These are phyloP conservation scores for Falco cherrug DNA, from an alignment of 2,797 vertebrate genomes.

Conservation along the genomic window DNA sequence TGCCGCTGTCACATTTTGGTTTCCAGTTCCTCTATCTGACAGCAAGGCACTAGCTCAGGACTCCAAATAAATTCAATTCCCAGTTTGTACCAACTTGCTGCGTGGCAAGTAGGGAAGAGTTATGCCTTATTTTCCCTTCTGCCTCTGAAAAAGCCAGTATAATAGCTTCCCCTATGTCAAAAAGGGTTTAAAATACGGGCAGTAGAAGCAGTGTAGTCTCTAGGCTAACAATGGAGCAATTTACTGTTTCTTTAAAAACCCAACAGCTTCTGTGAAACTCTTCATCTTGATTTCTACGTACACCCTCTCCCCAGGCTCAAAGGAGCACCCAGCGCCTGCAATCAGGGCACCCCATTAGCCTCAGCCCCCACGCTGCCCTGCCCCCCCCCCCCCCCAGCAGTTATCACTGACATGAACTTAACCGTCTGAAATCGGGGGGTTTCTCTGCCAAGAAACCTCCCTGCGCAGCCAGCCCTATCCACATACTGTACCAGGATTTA, in stretches of 20 bases:
- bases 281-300: not conserved
- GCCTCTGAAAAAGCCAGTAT: not conserved
- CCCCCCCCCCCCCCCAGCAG: not conserved
- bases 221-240: not conserved
- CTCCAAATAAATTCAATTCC: not conserved
- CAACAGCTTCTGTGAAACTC: not conserved
- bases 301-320: not conserved
- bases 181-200: not conserved
- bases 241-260: not conserved
- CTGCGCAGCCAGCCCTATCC: not conserved
- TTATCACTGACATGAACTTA: not conserved
- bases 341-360: not conserved
- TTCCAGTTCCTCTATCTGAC: not conserved
- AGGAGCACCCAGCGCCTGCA: not conserved
- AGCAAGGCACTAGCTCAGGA: not conserved
- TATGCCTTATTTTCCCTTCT: not conserved
- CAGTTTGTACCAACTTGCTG: not conserved
- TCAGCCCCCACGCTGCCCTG: not conserved
- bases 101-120: not conserved
- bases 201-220: not conserved
- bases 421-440: not conserved
- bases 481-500: not conserved
- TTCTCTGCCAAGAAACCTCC: not conserved
- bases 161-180: not conserved
- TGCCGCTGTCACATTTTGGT: not conserved